Evolutionary conservation across 2,797 vertebrate genomes (phyloP).

Genomic region (Pseudochirops cupreus): DNA sequence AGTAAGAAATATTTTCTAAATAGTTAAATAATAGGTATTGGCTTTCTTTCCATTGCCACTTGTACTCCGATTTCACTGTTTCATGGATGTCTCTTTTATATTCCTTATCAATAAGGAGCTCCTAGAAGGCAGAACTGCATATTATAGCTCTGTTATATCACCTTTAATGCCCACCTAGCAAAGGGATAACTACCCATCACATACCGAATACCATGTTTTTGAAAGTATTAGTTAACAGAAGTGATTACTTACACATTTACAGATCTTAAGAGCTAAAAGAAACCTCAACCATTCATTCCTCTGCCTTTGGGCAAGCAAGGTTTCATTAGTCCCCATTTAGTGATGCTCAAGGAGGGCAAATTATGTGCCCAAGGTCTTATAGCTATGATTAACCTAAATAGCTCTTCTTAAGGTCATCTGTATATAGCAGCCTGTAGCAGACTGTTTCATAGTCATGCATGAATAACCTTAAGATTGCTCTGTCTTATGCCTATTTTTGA

Average conservation of each 20-base stretch:
- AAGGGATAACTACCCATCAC: background rate
- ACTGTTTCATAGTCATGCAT: background rate
- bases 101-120: background rate
- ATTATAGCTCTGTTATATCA: background rate
- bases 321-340: background rate
- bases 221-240: constrained; percentile 26
- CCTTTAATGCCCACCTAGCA: background rate
- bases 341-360: background rate
- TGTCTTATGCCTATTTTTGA: background rate
- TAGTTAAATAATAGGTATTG: background rate
- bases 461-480: background rate
- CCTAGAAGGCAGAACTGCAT: background rate
- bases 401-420: background rate
- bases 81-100: background rate
- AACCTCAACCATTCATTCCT: background rate
- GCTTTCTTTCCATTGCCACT: background rate
- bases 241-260: constrained; percentile 1
- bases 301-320: background rate
- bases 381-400: background rate
- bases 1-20: background rate
- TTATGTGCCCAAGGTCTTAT: background rate
- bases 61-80: background rate
- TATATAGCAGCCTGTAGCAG: background rate
- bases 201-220: background rate
- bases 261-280: background rate